Base-by-base conservation (phyloP, 2,113 vertebrate genomes). In the Syngnathus floridae region DNA sequence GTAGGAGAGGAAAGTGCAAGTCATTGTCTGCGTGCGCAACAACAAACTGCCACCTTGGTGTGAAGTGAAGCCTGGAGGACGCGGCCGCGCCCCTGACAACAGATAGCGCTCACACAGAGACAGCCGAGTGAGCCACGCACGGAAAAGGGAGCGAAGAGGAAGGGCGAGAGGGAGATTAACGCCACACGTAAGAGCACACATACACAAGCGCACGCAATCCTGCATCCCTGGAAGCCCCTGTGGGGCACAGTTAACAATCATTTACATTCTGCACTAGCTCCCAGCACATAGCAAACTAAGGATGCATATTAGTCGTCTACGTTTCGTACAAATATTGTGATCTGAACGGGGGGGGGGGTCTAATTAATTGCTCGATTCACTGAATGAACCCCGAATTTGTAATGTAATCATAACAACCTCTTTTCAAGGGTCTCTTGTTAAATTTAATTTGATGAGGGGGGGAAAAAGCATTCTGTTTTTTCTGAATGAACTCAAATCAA, bases 351-450 rank as follows among this genome's bases (percentile, higher is more conserved):
- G 83, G 75, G 65, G 83, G 76, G 83, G 84, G 64, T 85, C 74
- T 85, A 88, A 89, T 89, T 88, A 88, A 89, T 87, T 89, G 85
- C 80, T 76, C 79, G 86, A 88, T 88, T 89, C 85, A 83, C 76
- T 84, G 86, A 89, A 87, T 85, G 84, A 86, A 87, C 80, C 83
- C 82, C 77, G 73, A 86, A 89, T 87, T 88, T 86, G 86, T 88
- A 88, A 86, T 86, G 86, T 87, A 89, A 89, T 89, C 88, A 88
- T 83, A 89, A 88, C 85, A 88, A 89, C 84, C 84, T 85, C 84
- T 88, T 89, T 89, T 88, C 84, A 88, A 88, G 86, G 83, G 76
- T 83, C 78, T 86, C 85, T 88, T 88, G 85, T 87, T 88, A 81
- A 85, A 87, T 88, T 87, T 88, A 89, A 89, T 89, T 89, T 83